phyloP scores from a whole-genome alignment of 2,113 vertebrate genomes.

The Hydrochoerus hydrochaeris region DNA sequence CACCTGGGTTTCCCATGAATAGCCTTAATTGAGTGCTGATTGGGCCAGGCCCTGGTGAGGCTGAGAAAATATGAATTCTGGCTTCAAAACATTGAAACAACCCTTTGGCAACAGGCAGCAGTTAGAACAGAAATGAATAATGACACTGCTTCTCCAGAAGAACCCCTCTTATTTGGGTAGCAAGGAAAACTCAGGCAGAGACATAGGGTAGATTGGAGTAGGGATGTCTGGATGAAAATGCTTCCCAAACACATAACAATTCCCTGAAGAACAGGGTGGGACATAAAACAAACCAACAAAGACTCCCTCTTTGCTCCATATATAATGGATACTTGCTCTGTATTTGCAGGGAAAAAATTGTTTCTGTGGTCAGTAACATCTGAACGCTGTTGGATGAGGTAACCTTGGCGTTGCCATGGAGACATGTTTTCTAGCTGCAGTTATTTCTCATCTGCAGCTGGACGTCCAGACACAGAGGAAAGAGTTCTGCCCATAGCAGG shows the following conservation, averaged over 20 bases:
- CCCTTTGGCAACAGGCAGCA: constrained; percentile 1
- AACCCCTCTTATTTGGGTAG: not conserved
- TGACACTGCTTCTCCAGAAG: constrained; percentile 24
- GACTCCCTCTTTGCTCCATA: not conserved
- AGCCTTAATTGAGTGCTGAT: not conserved
- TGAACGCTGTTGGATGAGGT: constrained; percentile 73
- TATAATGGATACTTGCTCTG: constrained; percentile 35
- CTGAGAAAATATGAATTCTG: constrained; percentile 68
- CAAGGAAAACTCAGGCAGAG: not conserved
- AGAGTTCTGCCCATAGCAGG: not conserved
- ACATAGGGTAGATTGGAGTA: not conserved
- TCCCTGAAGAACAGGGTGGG: not conserved
- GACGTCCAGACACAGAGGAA: not conserved
- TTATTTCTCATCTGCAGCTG: constrained; percentile 23
- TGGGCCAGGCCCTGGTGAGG: not conserved
- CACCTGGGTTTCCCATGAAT: constrained; percentile 41
- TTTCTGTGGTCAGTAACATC: constrained; percentile 65
- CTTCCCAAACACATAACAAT: constrained; percentile 23
- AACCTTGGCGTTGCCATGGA: constrained; percentile 58
- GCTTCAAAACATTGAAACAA: constrained; percentile 67
- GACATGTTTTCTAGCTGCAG: constrained; percentile 40
- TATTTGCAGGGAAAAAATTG: not conserved
- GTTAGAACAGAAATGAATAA: constrained; percentile 30
- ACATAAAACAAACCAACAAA: constrained; percentile 20
- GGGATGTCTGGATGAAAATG: not conserved